A percentile compares a stretch with the other conserved stretches of the same genome.
phyloP scores from a whole-genome alignment of 1,140 invertebrate species.

The Eubasilissa regina region DNA sequence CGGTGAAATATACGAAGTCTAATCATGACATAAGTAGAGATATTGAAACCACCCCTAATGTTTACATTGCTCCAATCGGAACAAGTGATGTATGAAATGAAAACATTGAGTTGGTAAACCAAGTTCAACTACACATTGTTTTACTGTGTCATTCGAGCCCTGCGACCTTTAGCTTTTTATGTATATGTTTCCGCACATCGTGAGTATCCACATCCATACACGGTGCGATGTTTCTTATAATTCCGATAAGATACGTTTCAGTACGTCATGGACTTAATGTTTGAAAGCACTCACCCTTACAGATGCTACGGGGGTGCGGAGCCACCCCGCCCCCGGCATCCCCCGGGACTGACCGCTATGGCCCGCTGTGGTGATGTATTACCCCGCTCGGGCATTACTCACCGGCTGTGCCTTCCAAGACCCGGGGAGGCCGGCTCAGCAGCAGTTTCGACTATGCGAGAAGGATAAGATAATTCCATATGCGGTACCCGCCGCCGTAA shows the following conservation, averaged over 20 bases:
- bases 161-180: too few relatives aligned
- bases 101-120: too few relatives aligned
- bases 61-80: too few relatives aligned
- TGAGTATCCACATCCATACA: not conserved
- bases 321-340: not conserved
- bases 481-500: slow-evolving; percentile 25
- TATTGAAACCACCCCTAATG: too few relatives aligned
- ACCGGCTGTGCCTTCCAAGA: not conserved
- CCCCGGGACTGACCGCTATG: slow-evolving; percentile 39
- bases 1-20: too few relatives aligned
- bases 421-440: slow-evolving; percentile 6
- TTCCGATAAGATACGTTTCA: slow-evolving; percentile 20
- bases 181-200: not conserved
- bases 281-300: slow-evolving; percentile 28
- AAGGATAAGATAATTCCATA: slow-evolving; percentile 30
- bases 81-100: too few relatives aligned
- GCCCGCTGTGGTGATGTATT: slow-evolving; percentile 31
- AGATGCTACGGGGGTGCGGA: not conserved
- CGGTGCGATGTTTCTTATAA: slow-evolving; percentile 9
- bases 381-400: slow-evolving; percentile 37
- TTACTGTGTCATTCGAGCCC: too few relatives aligned
- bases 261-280: slow-evolving; percentile 30
- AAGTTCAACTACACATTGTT: too few relatives aligned
- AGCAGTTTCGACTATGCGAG: slow-evolving; percentile 12
- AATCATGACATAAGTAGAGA: too few relatives aligned